Evolutionary conservation across 2,888 invertebrate species (phyloP).

Genomic region (Tetranychus truncatus): DNA sequence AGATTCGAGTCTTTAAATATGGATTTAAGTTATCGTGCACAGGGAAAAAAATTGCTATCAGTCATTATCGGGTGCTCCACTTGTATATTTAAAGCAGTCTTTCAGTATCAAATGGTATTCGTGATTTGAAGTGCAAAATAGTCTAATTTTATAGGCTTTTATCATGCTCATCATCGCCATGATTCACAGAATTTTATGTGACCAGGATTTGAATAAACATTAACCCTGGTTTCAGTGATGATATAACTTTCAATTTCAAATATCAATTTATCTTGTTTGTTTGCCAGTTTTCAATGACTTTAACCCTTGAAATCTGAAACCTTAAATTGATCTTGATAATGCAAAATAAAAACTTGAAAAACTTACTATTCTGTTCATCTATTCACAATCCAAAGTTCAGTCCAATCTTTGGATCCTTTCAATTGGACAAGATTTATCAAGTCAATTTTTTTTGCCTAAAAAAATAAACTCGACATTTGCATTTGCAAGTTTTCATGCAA

Average conservation of each 20-base stretch:
- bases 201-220: neutral
- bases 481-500: neutral
- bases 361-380: neutral
- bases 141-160: neutral
- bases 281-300: no score
- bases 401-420: neutral
- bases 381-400: neutral
- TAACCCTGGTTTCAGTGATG: neutral
- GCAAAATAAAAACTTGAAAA: neutral
- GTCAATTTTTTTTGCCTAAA: neutral
- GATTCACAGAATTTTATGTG: neutral
- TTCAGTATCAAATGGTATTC: constrained; percentile 11
- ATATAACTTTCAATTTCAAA: neutral
- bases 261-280: neutral
- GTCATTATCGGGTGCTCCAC: no score
- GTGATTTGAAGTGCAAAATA: neutral
- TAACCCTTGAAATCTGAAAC: no score
- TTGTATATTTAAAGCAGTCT: no score
- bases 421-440: neutral
- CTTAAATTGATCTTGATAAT: neutral
- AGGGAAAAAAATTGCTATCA: no score
- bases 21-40: no score
- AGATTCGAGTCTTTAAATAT: no score
- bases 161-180: neutral
- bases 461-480: neutral